Evolutionary conservation across 2,888 invertebrate species (phyloP).

Genomic region (Petrophora chlorosata): DNA sequence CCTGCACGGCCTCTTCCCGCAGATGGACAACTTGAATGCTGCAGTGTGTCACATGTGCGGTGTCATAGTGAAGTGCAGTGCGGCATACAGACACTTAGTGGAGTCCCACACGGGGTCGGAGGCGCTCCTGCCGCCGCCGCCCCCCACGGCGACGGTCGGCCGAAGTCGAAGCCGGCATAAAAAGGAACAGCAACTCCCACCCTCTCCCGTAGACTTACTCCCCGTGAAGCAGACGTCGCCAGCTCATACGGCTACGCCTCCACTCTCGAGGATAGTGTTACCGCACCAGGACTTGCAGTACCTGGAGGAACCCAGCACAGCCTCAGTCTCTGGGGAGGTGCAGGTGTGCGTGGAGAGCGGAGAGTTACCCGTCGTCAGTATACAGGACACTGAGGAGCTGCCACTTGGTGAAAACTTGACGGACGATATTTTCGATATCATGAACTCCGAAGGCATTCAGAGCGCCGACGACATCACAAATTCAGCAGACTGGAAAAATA

Average conservation of each 20-base stretch:
- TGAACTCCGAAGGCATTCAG: slow-evolving; percentile 80
- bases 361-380: slow-evolving; percentile 79
- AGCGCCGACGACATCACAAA: slow-evolving; percentile 78
- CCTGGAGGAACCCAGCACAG: slow-evolving; percentile 64
- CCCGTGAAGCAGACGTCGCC: slow-evolving; percentile 68
- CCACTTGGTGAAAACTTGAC: slow-evolving; percentile 76
- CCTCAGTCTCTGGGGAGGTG: slow-evolving; percentile 65
- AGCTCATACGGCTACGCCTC: slow-evolving; percentile 65
- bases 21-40: slow-evolving; percentile 89
- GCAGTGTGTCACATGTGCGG: slow-evolving; percentile 92
- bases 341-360: slow-evolving; percentile 75
- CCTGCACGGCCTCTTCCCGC: slow-evolving; percentile 90
- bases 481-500: slow-evolving; percentile 79
- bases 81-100: slow-evolving; percentile 88
- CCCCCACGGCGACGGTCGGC: slow-evolving; percentile 59
- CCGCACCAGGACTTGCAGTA: slow-evolving; percentile 71
- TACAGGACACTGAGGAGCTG: slow-evolving; percentile 78
- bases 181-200: slow-evolving; percentile 66
- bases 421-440: slow-evolving; percentile 79
- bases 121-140: slow-evolving; percentile 75
- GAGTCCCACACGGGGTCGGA: slow-evolving; percentile 77
- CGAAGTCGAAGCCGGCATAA: slow-evolving; percentile 69
- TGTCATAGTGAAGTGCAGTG: slow-evolving; percentile 90
- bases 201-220: slow-evolving; percentile 62
- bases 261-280: slow-evolving; percentile 69